A percentile compares a stretch with the other conserved stretches of the same genome.
These are phyloP conservation scores for Cottus gobio DNA, from an alignment of 2,113 vertebrate genomes.

Conservation along the genomic window DNA sequence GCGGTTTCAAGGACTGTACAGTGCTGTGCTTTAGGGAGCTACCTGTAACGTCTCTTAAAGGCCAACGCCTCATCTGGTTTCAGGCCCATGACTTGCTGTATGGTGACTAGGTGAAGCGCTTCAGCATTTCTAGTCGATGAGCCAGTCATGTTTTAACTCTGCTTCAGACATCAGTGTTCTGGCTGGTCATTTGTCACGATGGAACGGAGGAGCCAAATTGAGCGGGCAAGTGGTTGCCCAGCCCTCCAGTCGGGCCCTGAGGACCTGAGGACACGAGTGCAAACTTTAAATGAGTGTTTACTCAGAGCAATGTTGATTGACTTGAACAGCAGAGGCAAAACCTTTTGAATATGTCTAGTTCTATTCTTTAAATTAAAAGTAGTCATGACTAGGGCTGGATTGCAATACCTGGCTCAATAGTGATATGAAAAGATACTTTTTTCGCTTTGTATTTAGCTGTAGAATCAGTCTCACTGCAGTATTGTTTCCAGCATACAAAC, in stretches of 20 bases:
- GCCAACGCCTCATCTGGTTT: background rate
- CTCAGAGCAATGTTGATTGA: conserved; percentile 8
- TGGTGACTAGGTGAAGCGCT: background rate
- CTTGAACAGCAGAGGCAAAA: background rate
- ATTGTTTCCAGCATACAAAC: background rate
- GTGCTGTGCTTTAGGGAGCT: conserved; percentile 17
- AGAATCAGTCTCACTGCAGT: background rate
- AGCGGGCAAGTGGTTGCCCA: background rate
- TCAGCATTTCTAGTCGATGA: conserved; percentile 6
- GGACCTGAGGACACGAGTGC: conserved; percentile 5
- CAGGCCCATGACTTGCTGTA: background rate
- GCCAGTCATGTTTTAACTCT: background rate
- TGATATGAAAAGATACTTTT: too few relatives aligned
- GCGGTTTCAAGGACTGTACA: conserved; percentile 19
- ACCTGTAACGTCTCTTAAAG: conserved; percentile 15
- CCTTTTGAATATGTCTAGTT: conserved; percentile 33
- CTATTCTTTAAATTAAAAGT: conserved; percentile 49
- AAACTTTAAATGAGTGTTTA: conserved; percentile 23
- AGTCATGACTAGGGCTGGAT: conserved; percentile 16
- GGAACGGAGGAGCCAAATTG: conserved; percentile 21
- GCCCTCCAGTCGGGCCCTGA: conserved; percentile 1
- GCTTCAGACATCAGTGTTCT: background rate
- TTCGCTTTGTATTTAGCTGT: too few relatives aligned
- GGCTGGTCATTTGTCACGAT: background rate
- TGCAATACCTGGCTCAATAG: too few relatives aligned